These are phyloP conservation scores for Gulo gulo DNA, from an alignment of 2,113 vertebrate species.

Conservation along the genomic window DNA sequence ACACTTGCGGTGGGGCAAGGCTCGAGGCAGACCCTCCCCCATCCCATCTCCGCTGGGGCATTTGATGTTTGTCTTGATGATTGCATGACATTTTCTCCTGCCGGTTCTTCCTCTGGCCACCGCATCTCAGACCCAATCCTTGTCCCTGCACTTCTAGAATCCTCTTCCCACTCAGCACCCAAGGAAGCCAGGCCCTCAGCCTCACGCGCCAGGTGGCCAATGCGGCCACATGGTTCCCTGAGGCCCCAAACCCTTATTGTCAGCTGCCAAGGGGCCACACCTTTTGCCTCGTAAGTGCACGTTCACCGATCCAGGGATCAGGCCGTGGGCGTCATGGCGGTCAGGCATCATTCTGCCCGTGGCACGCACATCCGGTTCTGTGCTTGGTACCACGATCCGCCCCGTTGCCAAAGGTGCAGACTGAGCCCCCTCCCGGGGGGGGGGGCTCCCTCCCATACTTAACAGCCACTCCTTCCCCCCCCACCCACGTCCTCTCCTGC, in stretches of 20 bases:
- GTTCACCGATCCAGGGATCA: rapidly evolving
- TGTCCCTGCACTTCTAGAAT: background rate
- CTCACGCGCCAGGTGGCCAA: background rate
- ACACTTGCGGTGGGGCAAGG: rapidly evolving
- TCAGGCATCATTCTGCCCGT: no score
- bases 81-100: no score
- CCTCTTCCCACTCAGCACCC: background rate
- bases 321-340: rapidly evolving
- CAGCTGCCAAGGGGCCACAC: background rate
- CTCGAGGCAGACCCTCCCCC: background rate
- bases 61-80: no score
- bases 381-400: rapidly evolving
- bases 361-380: background rate
- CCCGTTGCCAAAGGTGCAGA: rapidly evolving
- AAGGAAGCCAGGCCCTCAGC: background rate
- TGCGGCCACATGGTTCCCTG: background rate
- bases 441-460: rapidly evolving
- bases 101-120: background rate
- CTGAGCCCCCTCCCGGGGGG: no score
- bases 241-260: no score
- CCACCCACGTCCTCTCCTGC: no score
- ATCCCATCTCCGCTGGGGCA: rapidly evolving
- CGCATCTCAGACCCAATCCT: background rate
- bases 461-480: no score
- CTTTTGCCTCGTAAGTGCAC: rapidly evolving